Conservation (phyloP, 2,888 invertebrate species). For the Meiosimyza decipiens region DNA sequence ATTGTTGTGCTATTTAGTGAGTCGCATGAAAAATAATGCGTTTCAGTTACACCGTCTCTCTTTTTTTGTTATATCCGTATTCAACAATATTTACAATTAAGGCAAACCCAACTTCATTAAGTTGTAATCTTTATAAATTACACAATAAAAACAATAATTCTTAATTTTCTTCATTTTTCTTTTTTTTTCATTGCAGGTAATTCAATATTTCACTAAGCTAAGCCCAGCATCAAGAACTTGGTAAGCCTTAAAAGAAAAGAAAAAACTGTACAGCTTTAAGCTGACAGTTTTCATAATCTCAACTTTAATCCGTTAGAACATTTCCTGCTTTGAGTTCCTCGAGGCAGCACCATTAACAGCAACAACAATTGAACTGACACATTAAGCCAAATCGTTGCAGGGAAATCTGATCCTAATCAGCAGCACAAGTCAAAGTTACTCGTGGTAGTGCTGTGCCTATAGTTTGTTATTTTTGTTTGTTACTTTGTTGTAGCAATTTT, state of each 20-base stretch:
- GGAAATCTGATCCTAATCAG: slow-evolving; percentile 19
- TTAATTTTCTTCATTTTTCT: neutral
- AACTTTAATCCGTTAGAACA: slow-evolving; percentile 10
- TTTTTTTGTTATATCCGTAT: too few species aligned
- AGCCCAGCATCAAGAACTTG: slow-evolving; percentile 3
- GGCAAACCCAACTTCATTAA: too few species aligned
- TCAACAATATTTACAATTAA: too few species aligned
- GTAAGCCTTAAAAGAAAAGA: neutral
- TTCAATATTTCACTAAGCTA: slow-evolving; percentile 21
- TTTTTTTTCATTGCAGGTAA: slow-evolving; percentile 24
- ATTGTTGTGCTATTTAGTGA: too few species aligned
- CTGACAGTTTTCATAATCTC: neutral
- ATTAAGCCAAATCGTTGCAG: neutral
- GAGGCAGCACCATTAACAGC: neutral
- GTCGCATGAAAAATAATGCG: too few species aligned
- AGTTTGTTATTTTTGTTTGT: too few species aligned
- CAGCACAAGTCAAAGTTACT: slow-evolving; percentile 18
- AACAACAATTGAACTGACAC: too few species aligned
- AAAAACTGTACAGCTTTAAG: neutral
- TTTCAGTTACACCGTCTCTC: too few species aligned
- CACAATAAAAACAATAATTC: neutral
- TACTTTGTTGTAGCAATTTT: too few species aligned
- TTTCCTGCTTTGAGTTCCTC: slow-evolving; percentile 1
- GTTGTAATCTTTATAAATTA: too few species aligned
- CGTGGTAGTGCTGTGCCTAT: too few species aligned